Conservation (phyloP, 2,113 vertebrate genomes). For the Turnix velox region DNA sequence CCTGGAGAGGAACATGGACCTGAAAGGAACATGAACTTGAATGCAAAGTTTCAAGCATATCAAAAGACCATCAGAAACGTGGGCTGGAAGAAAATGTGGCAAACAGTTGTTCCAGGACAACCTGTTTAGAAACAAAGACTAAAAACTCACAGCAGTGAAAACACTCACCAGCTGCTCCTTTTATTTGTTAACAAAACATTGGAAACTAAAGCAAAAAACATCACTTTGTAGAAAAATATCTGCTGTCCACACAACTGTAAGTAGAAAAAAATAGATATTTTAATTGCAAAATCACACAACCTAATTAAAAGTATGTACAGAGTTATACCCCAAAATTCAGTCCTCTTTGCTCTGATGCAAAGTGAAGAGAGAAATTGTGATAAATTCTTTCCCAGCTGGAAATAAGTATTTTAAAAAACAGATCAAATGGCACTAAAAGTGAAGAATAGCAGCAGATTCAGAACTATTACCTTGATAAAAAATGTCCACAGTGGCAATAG, state of each 20-base stretch:
- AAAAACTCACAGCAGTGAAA: neutral
- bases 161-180: neutral
- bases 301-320: neutral
- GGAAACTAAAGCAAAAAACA: conserved; percentile 11
- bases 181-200: neutral
- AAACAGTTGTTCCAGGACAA: neutral
- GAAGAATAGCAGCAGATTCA: neutral
- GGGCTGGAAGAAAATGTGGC: neutral
- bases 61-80: neutral
- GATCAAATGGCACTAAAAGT: neutral
- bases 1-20: neutral
- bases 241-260: neutral
- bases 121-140: neutral
- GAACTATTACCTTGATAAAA: neutral
- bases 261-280: neutral
- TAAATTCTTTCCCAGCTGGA: neutral
- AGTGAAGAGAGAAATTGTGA: neutral
- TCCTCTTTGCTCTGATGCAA: neutral
- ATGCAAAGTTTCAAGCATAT: neutral
- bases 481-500: neutral
- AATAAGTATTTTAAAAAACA: neutral
- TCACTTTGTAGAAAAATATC: neutral
- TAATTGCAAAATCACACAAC: neutral
- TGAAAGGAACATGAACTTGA: neutral
- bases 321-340: neutral